Percentiles rank a stretch among this genome's conserved stretches.
Conservation (phyloP, 2,888 invertebrate genomes). For the Arge pagana region DNA sequence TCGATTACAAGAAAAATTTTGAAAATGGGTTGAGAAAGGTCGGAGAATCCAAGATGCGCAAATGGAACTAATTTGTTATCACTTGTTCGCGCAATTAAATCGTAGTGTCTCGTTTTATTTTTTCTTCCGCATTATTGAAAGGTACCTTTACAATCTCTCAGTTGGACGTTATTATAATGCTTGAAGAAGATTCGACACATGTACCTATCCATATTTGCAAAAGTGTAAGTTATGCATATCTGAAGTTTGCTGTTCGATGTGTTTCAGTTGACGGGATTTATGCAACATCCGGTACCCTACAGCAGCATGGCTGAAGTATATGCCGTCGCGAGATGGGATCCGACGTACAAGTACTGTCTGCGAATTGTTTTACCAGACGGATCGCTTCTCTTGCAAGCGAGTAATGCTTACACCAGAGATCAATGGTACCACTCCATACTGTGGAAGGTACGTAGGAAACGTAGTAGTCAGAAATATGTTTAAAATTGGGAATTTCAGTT, state of each 20-base stretch:
- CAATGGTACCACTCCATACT: slow-evolving; percentile 82
- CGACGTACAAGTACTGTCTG: slow-evolving; percentile 78
- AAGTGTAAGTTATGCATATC: slow-evolving; percentile 2
- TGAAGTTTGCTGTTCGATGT: slow-evolving; percentile 32
- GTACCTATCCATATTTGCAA: not conserved
- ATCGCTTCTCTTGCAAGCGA: slow-evolving; percentile 74
- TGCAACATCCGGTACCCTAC: slow-evolving; percentile 72
- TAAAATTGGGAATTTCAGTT: no score
- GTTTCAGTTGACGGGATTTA: slow-evolving; percentile 67
- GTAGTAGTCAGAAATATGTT: no score
- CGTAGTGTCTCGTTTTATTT: no score
- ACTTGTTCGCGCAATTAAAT: no score
- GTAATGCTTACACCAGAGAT: slow-evolving; percentile 78
- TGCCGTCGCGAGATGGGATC: slow-evolving; percentile 77
- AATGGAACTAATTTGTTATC: no score
- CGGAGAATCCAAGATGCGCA: no score
- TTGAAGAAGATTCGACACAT: no score
- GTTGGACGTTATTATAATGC: no score
- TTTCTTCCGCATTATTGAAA: no score
- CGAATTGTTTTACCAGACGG: slow-evolving; percentile 77
- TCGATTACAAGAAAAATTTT: no score
- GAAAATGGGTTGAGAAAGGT: no score
- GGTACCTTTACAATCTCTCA: no score
- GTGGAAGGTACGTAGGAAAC: slow-evolving; percentile 76
- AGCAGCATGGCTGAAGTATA: slow-evolving; percentile 78